A percentile compares a stretch with the other conserved stretches of the same genome.
phyloP scores from a whole-genome alignment of 2,113 vertebrate genomes.

The Onychorhynchus coronatus region DNA sequence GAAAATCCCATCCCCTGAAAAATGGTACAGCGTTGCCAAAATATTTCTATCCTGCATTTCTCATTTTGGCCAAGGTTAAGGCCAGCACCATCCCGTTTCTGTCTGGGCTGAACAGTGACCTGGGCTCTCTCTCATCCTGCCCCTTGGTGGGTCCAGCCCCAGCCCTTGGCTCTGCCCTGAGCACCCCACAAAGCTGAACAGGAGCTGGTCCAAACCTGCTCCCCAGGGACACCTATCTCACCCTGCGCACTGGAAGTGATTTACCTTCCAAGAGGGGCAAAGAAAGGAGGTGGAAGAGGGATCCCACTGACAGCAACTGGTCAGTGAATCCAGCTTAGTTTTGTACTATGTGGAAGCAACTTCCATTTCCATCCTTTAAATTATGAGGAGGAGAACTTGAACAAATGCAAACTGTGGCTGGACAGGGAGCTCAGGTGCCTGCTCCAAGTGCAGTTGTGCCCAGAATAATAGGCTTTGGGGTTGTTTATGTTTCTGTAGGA shows the following conservation, averaged over 20 bases:
- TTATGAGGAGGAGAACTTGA: neutral
- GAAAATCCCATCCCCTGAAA: neutral
- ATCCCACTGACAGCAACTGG: neutral
- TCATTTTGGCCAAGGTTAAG: neutral
- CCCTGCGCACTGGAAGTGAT: accelerated
- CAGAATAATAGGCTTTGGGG: conserved; percentile 43
- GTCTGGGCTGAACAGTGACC: accelerated
- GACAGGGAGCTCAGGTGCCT: neutral
- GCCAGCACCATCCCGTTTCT: accelerated
- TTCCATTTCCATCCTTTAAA: neutral
- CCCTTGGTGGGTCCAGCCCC: accelerated
- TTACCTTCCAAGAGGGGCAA: accelerated
- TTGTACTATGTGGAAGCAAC: neutral
- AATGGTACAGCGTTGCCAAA: neutral
- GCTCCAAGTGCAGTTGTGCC: conserved; percentile 38
- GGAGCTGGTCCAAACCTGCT: neutral
- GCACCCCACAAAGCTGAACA: too few species aligned
- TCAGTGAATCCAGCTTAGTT: accelerated
- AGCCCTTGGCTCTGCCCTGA: neutral
- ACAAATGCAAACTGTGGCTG: neutral
- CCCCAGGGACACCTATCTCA: accelerated
- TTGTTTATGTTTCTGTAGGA: conserved; percentile 45
- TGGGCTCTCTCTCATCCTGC: neutral
- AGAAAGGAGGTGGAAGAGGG: accelerated
- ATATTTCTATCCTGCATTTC: neutral